Base-by-base conservation (phyloP, 2,888 invertebrate species). In the Cryptops parisi region DNA sequence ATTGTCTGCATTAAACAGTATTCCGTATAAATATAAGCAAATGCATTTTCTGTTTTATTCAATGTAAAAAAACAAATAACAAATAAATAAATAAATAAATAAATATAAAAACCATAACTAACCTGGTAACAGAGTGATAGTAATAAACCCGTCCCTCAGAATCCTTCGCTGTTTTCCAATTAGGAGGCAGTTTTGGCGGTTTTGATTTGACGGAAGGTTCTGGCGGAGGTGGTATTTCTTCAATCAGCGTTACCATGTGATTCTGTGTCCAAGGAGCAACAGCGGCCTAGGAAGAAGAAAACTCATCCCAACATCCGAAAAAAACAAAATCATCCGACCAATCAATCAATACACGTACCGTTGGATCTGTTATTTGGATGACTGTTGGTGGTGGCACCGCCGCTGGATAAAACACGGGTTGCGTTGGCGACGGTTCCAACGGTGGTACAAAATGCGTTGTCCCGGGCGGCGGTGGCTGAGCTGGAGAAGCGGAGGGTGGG, bases 131-230 rank as follows among this genome's bases (percentile, higher is more conserved):
- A 9, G 65, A 64, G 68, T 96, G 90, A 71, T 93, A 97, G 72
- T 90, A 97, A 70, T 93, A 96, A 0, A 81, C 77, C 58, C 89
- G 78, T 0, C 93, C 93, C 52, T 83, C 81, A 2, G 76, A 71
- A 66, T 93, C 91, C 57, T 77, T 75, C 0, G 87, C 84, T 62
- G 80, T 82, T 63, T 86, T 84, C 96, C 96, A 97, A 64, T 82
- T 78, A 0, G 83, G 82, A 0, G 90, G 89, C 54, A 93, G 70
- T 60, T 81, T 65, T 5, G 39, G 39, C 15, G 61, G 56, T 59
- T 62, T 60, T 15, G 67, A 65, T 12, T 61, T 61, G 25, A 69
- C 67, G 1, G 69, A 65, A 22, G 67, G 65, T 6, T 64, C 62
- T 2, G 71, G 69, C 0, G 64, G 70, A 53, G 68, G 65, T 45